Evolutionary conservation across 2,888 invertebrate species (phyloP).

Genomic region (Drosophila prolongata): DNA sequence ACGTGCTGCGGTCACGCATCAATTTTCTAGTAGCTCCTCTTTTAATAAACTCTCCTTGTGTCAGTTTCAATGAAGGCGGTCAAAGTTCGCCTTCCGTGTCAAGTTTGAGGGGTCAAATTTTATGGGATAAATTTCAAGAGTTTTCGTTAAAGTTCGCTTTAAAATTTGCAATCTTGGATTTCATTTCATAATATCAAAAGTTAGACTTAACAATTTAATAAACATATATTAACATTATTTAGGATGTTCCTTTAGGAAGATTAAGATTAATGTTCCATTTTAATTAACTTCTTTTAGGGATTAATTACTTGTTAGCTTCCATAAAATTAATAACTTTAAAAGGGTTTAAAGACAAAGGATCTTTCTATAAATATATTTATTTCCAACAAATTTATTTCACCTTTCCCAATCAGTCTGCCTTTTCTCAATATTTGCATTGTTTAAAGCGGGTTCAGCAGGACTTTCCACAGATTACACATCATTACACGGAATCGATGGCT

Average conservation of each 20-base stretch:
- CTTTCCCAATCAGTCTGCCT: not conserved
- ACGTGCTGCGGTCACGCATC: conserved; percentile 79
- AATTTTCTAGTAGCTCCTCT: conserved; percentile 47
- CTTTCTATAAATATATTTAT: not conserved
- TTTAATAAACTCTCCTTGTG: conserved; percentile 65
- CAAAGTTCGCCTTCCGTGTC: conserved; percentile 6
- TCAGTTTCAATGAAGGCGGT: conserved; percentile 43
- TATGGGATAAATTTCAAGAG: too few species aligned
- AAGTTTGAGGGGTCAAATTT: not conserved
- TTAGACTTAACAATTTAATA: too few species aligned
- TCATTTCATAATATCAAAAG: too few species aligned
- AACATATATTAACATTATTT: too few species aligned
- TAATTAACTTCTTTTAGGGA: too few species aligned
- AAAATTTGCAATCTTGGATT: too few species aligned
- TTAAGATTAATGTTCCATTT: too few species aligned
- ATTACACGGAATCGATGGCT: conserved; percentile 57
- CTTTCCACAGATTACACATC: conserved; percentile 68
- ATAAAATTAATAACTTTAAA: too few species aligned
- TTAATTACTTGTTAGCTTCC: too few species aligned
- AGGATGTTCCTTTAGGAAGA: too few species aligned
- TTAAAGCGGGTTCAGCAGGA: conserved; percentile 27
- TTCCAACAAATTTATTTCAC: not conserved
- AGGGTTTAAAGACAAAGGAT: too few species aligned
- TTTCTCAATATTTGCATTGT: conserved; percentile 6
- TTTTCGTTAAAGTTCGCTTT: not conserved